These are phyloP conservation scores for Drosophila oshimai DNA, from an alignment of 1,140 invertebrate species.

Conservation along the genomic window DNA sequence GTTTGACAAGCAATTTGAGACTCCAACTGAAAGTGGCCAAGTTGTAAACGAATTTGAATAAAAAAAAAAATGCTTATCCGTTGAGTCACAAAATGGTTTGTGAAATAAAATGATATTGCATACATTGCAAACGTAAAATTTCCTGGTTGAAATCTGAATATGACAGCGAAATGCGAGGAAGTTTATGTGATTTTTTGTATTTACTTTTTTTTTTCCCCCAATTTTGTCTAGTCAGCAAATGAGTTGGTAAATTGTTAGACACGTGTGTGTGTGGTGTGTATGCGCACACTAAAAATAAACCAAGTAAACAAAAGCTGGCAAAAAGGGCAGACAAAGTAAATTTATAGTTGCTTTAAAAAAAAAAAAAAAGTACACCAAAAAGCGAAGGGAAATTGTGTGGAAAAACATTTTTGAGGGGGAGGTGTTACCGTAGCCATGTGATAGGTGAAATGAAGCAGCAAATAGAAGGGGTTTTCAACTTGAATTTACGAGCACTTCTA, in stretches of 20 bases:
- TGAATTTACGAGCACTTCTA: constrained; percentile 32
- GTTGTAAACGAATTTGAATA: neutral
- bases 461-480: constrained; percentile 36
- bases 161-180: constrained; percentile 32
- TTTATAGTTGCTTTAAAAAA: constrained; percentile 32
- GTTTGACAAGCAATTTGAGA: constrained; percentile 8
- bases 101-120: constrained; percentile 16
- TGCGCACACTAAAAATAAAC: constrained; percentile 50
- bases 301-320: constrained; percentile 47
- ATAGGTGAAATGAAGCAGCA: constrained; percentile 53
- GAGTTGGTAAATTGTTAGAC: constrained; percentile 34
- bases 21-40: neutral
- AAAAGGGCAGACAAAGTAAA: constrained; percentile 48
- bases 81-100: constrained; percentile 9
- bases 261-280: neutral
- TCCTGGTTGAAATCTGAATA: neutral
- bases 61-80: neutral
- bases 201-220: constrained; percentile 26
- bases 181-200: constrained; percentile 8
- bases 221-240: constrained; percentile 59
- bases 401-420: constrained; percentile 14
- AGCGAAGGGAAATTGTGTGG: constrained; percentile 24
- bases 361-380: neutral
- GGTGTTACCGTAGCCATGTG: constrained; percentile 6
- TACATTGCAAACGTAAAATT: constrained; percentile 3